Conservation (phyloP, 1,140 invertebrate genomes). For the Pseudomyrmex sp. region DNA sequence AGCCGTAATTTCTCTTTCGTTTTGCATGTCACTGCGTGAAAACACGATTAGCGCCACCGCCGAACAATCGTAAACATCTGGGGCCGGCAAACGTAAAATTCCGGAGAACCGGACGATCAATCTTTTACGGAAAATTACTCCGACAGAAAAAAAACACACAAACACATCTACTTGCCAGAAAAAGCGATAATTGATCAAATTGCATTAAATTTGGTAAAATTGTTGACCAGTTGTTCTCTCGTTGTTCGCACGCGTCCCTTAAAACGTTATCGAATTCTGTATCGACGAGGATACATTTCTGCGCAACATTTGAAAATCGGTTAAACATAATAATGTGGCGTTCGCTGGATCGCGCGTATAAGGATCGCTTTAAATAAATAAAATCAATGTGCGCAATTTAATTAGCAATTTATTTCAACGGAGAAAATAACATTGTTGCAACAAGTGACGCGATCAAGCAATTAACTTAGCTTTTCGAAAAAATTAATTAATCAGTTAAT, state of each 20-base stretch:
- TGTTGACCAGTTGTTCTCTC: too few species aligned
- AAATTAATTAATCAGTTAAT: constrained; percentile 27
- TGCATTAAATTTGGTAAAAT: neutral
- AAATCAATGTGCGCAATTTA: constrained; percentile 27
- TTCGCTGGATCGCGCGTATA: neutral
- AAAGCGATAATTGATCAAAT: neutral
- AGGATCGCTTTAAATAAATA: neutral
- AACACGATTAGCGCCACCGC: neutral
- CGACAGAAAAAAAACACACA: neutral
- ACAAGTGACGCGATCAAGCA: constrained; percentile 25
- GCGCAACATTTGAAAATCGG: constrained; percentile 26
- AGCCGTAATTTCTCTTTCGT: neutral
- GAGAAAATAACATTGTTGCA: constrained; percentile 35
- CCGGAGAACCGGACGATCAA: neutral
- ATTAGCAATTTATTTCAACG: constrained; percentile 43
- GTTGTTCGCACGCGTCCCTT: neutral
- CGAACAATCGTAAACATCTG: neutral
- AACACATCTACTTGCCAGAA: too few species aligned
- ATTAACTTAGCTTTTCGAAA: constrained; percentile 16
- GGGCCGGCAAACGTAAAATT: neutral
- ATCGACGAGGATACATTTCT: neutral
- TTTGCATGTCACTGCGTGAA: neutral
- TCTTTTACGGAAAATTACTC: neutral
- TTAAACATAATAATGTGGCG: constrained; percentile 32
- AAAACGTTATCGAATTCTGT: constrained; percentile 5